Percentiles rank a stretch among this genome's conserved stretches.
phyloP scores from a whole-genome alignment of 2,888 invertebrate genomes.

The Rhagium mordax region DNA sequence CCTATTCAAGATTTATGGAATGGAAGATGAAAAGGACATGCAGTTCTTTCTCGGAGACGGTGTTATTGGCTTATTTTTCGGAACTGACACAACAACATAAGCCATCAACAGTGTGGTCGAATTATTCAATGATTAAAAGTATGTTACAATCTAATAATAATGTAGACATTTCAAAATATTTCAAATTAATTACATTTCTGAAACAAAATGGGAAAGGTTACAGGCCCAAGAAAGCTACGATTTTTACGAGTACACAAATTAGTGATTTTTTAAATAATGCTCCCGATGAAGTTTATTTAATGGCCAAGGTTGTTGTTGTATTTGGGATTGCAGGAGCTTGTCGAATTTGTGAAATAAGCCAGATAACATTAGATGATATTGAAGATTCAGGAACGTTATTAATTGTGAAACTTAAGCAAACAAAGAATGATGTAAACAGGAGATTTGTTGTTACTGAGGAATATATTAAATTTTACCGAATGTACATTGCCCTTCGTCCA shows the following conservation, averaged over 20 bases:
- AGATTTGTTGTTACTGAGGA: too few relatives aligned
- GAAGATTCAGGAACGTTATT: not conserved
- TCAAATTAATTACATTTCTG: too few relatives aligned
- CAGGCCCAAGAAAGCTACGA: too few relatives aligned
- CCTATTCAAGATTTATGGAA: too few relatives aligned
- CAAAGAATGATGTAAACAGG: too few relatives aligned
- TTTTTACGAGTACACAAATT: too few relatives aligned
- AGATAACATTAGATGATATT: constrained; percentile 38
- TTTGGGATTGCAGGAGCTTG: constrained; percentile 44
- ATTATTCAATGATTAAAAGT: constrained; percentile 47
- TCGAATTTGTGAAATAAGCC: constrained; percentile 48
- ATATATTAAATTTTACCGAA: too few relatives aligned
- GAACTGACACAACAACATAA: constrained; percentile 50
- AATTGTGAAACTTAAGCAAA: too few relatives aligned
- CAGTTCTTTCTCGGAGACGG: constrained; percentile 46
- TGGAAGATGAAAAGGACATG: constrained; percentile 32
- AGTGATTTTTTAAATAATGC: too few relatives aligned
- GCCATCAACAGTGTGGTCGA: constrained; percentile 52
- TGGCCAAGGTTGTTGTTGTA: constrained; percentile 37
- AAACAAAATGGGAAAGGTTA: too few relatives aligned
- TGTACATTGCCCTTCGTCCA: too few relatives aligned
- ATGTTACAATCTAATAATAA: constrained; percentile 38
- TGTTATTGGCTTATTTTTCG: constrained; percentile 50
- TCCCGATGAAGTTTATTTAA: too few relatives aligned
- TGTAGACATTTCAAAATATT: constrained; percentile 16